Conservation (phyloP, 2,113 vertebrate genomes). For the Pangasianodon gigas region DNA sequence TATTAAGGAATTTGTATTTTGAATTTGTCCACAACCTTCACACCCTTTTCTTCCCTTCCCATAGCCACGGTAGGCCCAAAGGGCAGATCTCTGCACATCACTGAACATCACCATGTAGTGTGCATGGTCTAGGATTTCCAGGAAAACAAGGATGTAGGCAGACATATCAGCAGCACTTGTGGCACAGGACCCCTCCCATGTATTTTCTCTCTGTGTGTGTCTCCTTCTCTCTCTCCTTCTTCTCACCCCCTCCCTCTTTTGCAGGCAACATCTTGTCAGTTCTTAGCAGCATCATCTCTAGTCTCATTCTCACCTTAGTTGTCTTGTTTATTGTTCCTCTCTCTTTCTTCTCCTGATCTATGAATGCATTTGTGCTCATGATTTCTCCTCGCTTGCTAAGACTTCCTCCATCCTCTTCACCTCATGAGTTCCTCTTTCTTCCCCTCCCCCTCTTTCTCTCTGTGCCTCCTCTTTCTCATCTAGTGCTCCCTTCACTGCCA, state of each 20-base stretch:
- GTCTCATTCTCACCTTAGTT: conserved; percentile 33
- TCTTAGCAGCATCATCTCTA: conserved; percentile 7
- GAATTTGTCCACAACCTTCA: not conserved
- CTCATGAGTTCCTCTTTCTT: conserved; percentile 56
- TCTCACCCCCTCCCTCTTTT: conserved; percentile 13
- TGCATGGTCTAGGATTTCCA: conserved; percentile 7
- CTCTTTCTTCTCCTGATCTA: conserved; percentile 29
- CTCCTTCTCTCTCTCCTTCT: conserved; percentile 22
- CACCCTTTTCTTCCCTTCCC: not conserved
- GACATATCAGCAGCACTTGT: conserved; percentile 56
- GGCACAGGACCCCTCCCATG: conserved; percentile 53
- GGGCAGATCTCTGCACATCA: conserved; percentile 29
- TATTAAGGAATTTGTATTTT: not conserved
- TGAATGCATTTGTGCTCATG: conserved; percentile 13
- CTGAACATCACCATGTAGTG: not conserved
- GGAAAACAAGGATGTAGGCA: conserved; percentile 47
- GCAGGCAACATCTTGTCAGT: conserved; percentile 39
- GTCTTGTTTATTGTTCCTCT: conserved; percentile 5
- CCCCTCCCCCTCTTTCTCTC: conserved; percentile 58
- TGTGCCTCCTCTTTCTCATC: conserved; percentile 52
- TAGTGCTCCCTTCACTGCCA: conserved; percentile 43
- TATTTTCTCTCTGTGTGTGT: conserved; percentile 19
- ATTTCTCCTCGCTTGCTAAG: conserved; percentile 21
- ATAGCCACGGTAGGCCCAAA: conserved; percentile 42
- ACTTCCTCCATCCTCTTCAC: conserved; percentile 58